These are phyloP conservation scores for Vanacampus margaritifer DNA, from an alignment of 2,113 vertebrate genomes.

Conservation along the genomic window DNA sequence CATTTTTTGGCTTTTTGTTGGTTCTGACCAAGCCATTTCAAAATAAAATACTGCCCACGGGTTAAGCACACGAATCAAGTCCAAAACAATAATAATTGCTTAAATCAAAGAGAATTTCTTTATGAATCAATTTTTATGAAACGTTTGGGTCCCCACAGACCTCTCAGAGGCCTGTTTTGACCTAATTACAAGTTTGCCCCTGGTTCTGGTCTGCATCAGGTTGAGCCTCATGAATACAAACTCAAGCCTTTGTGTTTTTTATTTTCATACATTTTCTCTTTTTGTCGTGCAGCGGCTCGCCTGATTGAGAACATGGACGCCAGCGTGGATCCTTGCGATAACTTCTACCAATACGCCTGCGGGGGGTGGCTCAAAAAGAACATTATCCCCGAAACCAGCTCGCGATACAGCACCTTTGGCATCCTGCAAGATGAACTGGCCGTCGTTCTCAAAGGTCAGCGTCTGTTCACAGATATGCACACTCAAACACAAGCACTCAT, in stretches of 20 bases:
- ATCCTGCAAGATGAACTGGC: conserved; percentile 89
- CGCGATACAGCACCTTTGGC: conserved; percentile 91
- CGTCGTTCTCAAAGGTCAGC: conserved; percentile 89
- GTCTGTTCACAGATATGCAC: neutral
- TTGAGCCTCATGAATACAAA: too few species aligned
- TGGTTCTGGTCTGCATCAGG: too few species aligned
- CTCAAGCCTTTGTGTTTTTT: neutral
- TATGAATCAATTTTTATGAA: too few species aligned
- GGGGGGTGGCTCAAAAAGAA: conserved; percentile 93
- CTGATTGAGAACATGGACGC: conserved; percentile 92
- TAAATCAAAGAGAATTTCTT: too few species aligned
- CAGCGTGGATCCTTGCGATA: conserved; percentile 77
- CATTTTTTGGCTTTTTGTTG: too few species aligned
- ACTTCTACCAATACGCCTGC: conserved; percentile 93
- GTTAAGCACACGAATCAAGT: too few species aligned
- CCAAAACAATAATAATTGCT: too few species aligned
- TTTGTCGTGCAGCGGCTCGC: conserved; percentile 76
- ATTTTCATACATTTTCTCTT: neutral
- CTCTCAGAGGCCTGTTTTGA: too few species aligned
- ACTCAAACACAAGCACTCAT: neutral
- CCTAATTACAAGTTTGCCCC: too few species aligned
- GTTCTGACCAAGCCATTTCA: too few species aligned
- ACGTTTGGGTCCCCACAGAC: too few species aligned
- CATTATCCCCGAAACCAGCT: conserved; percentile 91
- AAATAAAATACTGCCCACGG: too few species aligned